Evolutionary conservation across 1,140 invertebrate genomes (phyloP), one percentile per base, ranked within the genome.

Genomic region (Lanistes nyassanus): DNA sequence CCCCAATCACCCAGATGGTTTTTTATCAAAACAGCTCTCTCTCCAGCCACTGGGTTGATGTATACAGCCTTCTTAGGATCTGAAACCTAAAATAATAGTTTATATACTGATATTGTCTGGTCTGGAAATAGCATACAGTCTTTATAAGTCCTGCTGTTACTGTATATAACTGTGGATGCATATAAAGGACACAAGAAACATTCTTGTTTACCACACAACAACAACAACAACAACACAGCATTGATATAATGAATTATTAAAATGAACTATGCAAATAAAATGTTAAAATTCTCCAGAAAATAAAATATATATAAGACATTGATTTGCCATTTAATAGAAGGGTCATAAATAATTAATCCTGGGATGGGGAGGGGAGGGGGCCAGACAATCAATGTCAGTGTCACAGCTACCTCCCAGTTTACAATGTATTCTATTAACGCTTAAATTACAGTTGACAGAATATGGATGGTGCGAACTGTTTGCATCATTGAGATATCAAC

Each of bases 21-120:
- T 75, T 89, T 89, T 11, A 89, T 85, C 2, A 89, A 73, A 64
- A 89, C 72, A n/a, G 86, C 86, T 62, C 87, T 74, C 70, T 89
- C 87, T 36, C 82, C 83, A 29, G 78, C 78, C 23, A 71, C 71
- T 23, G 81, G 81, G 53, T 83, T 81, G 26, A 89, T 70, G 16
- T 79, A 82, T 19, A 81, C 73, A 79, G 78, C 78, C 3, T n/a
- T 31, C 21, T 77, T 71, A n/a, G 78, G 26, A 68, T 81, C 64
- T 23, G 34, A 56, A n/a, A 82, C 78, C 81, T 80, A 37, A 60
- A 58, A 65, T 9, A 6, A 36, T 56, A 26, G 21, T 3, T 37
- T 39, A 13, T 39, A 34, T 34, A 4, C 23, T 62, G 11, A 62
- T 62, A 29, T 29, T 62, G 23, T 29, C 58, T 7, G 7, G 13